Base-by-base conservation (phyloP, 1,140 invertebrate species). In the Caenorhabditis inopinata region DNA sequence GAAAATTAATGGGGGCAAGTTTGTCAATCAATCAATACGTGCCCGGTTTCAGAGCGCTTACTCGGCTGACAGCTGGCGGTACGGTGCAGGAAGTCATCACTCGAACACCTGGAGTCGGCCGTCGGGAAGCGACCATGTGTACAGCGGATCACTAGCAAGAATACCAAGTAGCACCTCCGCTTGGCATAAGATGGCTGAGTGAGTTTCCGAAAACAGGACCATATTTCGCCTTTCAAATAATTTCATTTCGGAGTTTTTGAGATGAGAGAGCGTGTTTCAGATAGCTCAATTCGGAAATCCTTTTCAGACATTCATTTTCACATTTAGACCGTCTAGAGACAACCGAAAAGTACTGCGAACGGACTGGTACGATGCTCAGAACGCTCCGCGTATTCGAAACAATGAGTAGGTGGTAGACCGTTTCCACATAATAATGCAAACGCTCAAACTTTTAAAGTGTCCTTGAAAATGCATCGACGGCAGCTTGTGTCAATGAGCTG, bases 311-410 rank as follows among this genome's bases (percentile, higher is more conserved):
- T 45, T 4, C 42, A 74, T 45, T 77, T 78, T 78, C 51, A n/a
- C n/a, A n/a, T n/a, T n/a, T n/a, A 78, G 76, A 9, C 49, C 76
- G 35, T 46, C 49, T 1, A 16, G 58, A 42, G 58, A 68, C 58
- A 68, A 32, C 38, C 58, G 58, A 21, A 68, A 68, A 38, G 58
- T 68, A 3, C n/a, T 68, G 4, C 58, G 58, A 38, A 68, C 58
- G 16, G 58, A 68, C 38, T 68, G 58, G 58, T 68, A 68, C 32
- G 58, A 68, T 42, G 58, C 58, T 14, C 58, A 68, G n/a, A 68
- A 68, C 51, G n/a, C 51, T 14, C 25, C 25, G 23, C n/a, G 23
- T 42, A 32, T 29, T 2, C 35, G 58, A 68, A 11, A 68, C 21
- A 68, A 68, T 68, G 58, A 68, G 58, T 68, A 42, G 38, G 38